These are phyloP conservation scores for Cisticola juncidis DNA, from an alignment of 2,113 vertebrate genomes.

Conservation along the genomic window DNA sequence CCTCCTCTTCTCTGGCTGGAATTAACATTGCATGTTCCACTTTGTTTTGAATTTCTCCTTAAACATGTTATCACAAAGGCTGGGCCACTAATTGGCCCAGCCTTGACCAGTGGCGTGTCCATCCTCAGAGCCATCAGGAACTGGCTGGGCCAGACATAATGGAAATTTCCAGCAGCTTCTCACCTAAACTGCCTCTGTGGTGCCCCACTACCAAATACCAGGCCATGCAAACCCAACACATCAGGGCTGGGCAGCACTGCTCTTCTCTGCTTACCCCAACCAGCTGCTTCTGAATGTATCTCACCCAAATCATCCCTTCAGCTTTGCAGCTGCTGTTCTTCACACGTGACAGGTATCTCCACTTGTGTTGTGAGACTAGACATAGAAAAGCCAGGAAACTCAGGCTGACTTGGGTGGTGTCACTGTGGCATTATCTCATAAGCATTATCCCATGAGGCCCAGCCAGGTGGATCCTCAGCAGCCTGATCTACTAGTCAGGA, in stretches of 20 bases:
- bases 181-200: neutral
- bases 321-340: neutral
- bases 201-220: neutral
- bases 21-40: neutral
- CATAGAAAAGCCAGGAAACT: neutral
- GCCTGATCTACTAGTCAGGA: fast-evolving
- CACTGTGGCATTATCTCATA: neutral
- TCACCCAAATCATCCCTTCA: neutral
- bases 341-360: fast-evolving
- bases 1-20: neutral
- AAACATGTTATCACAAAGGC: neutral
- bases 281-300: neutral
- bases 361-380: neutral
- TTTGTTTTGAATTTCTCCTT: neutral
- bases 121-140: neutral
- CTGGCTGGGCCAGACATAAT: neutral
- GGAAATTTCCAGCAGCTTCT: neutral
- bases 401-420: neutral
- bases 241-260: neutral
- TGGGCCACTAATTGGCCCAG: neutral
- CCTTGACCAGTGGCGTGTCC: neutral
- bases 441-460: neutral
- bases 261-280: fast-evolving
- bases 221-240: neutral
- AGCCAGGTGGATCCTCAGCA: neutral